Conservation (phyloP, 1,140 invertebrate species). For the Zaprionus lachaisei region DNA sequence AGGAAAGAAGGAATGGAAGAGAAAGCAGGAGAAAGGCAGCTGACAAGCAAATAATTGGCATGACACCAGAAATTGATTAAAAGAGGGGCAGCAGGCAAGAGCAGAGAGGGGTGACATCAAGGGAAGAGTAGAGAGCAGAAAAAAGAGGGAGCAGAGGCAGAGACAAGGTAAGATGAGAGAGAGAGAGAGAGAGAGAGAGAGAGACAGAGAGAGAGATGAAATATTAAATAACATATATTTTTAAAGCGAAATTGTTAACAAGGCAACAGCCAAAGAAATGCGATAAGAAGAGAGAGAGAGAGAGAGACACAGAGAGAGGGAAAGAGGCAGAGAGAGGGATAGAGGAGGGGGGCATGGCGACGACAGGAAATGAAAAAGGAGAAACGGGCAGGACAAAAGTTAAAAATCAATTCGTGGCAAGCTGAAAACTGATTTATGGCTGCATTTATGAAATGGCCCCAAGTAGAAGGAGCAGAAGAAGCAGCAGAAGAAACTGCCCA, state of each 20-base stretch:
- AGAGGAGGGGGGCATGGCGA: neutral
- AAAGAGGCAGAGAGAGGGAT: constrained; percentile 19
- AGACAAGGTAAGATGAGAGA: neutral
- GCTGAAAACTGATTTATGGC: constrained; percentile 82
- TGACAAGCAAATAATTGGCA: constrained; percentile 69
- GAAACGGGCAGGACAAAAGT: constrained; percentile 59
- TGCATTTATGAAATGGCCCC: constrained; percentile 80
- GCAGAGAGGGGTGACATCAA: neutral
- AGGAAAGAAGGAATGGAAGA: neutral
- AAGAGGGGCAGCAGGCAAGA: constrained; percentile 21
- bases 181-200: neutral
- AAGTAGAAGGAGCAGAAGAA: constrained; percentile 37
- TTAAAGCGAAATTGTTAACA: constrained; percentile 64
- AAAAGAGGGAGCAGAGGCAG: neutral
- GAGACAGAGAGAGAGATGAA: constrained; percentile 43
- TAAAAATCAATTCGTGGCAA: constrained; percentile 83
- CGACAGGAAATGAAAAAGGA: constrained; percentile 67
- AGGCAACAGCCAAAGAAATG: constrained; percentile 69
- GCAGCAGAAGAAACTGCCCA: neutral
- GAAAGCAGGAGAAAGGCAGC: constrained; percentile 15
- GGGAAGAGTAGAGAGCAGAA: neutral
- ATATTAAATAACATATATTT: constrained; percentile 69
- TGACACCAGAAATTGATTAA: constrained; percentile 74
- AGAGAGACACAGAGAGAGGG: neutral
- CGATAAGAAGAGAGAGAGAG: constrained; percentile 47